Conservation (phyloP, 2,797 vertebrate species). For the Clarias pachynema region DNA sequence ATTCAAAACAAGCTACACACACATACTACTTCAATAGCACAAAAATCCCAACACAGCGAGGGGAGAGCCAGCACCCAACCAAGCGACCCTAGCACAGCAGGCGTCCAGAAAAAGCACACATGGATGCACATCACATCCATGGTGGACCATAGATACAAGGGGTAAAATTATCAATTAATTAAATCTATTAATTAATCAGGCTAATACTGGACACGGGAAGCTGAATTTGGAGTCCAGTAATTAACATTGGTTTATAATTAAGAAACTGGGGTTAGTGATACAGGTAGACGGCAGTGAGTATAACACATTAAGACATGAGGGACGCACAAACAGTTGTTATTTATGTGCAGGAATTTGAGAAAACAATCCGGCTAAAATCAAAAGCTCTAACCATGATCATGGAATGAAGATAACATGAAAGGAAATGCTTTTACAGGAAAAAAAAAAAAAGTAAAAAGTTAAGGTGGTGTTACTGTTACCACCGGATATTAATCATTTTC, state of each 20-base stretch:
- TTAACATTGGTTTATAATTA: neutral
- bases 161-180: neutral
- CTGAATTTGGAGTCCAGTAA: neutral
- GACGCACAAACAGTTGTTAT: neutral
- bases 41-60: constrained; percentile 8
- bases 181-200: neutral
- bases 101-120: constrained; percentile 41
- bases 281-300: constrained; percentile 1
- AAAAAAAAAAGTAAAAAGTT: neutral
- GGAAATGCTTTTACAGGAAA: neutral
- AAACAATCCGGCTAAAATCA: neutral
- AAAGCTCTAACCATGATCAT: neutral
- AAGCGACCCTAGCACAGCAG: constrained; percentile 15
- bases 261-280: constrained; percentile 10
- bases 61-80: constrained; percentile 30
- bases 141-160: constrained; percentile 4
- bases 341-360: neutral
- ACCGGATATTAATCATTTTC: neutral
- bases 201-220: constrained; percentile 7
- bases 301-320: neutral
- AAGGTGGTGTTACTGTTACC: neutral
- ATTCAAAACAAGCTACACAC: constrained; percentile 48
- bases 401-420: neutral
- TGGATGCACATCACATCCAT: neutral
- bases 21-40: constrained; percentile 18